phyloP scores from a whole-genome alignment of 2,113 vertebrate genomes.

The Anguilla japonica region DNA sequence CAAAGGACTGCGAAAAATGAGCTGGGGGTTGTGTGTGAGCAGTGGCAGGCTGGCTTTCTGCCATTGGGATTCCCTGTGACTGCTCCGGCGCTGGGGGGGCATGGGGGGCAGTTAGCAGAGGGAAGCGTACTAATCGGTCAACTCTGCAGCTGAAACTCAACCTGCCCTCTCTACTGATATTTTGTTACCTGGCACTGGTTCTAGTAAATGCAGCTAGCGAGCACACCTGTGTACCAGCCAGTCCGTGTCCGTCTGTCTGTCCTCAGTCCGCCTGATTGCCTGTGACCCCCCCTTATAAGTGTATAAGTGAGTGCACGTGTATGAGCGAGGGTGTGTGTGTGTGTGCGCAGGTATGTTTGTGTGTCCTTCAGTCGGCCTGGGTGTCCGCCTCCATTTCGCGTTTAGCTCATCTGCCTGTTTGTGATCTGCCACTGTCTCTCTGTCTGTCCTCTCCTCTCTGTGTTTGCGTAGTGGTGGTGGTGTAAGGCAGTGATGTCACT shows the following conservation, averaged over 20 bases:
- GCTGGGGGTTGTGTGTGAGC: neutral
- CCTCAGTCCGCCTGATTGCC: too few relatives aligned
- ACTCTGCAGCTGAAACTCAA: neutral
- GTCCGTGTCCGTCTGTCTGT: neutral
- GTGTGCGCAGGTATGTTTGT: neutral
- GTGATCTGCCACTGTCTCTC: neutral
- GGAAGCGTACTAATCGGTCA: neutral
- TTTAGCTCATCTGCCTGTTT: neutral
- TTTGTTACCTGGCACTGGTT: neutral
- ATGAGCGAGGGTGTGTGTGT: neutral
- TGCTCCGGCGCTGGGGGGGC: neutral
- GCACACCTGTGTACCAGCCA: neutral
- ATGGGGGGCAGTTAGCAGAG: neutral
- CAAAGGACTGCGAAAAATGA: neutral
- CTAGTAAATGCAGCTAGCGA: neutral
- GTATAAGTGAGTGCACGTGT: neutral
- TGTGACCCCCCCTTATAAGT: neutral
- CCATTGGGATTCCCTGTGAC: neutral
- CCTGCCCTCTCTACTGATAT: neutral
- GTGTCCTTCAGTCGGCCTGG: neutral
- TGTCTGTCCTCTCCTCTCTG: too few relatives aligned
- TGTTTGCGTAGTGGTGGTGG: neutral
- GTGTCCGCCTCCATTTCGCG: neutral
- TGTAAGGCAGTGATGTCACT: constrained; percentile 48
- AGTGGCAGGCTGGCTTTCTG: neutral